These are phyloP conservation scores for Pemphredon lugubris DNA, from an alignment of 2,888 invertebrate genomes.

Conservation along the genomic window DNA sequence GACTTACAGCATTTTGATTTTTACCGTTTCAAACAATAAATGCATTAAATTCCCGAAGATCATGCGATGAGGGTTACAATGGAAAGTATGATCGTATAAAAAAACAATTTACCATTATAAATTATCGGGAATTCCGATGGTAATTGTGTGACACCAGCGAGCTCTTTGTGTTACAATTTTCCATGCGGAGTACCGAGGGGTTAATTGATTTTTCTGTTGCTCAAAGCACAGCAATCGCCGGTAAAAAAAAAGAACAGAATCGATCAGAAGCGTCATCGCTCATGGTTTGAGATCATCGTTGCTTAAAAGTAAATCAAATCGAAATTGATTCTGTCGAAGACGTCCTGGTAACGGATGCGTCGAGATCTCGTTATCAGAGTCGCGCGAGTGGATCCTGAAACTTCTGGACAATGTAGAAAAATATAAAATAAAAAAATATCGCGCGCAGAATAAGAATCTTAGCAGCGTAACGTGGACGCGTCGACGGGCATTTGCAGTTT, in stretches of 20 bases:
- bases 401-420: slow-evolving; percentile 40
- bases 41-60: too few species aligned
- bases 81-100: too few species aligned
- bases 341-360: not conserved
- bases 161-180: too few species aligned
- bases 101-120: too few species aligned
- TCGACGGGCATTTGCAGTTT: slow-evolving; percentile 3
- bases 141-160: too few species aligned
- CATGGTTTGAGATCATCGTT: slow-evolving; percentile 54
- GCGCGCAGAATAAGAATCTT: slow-evolving; percentile 20
- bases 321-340: slow-evolving; percentile 1
- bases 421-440: slow-evolving; percentile 53
- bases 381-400: not conserved
- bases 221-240: too few species aligned
- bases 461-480: slow-evolving; percentile 9
- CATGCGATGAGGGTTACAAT: too few species aligned
- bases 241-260: not conserved
- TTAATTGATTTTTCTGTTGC: too few species aligned
- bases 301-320: slow-evolving; percentile 43
- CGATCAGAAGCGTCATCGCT: not conserved
- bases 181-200: too few species aligned
- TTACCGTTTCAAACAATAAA: too few species aligned
- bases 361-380: slow-evolving; percentile 1
- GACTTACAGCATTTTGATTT: too few species aligned
- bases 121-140: too few species aligned